Evolutionary conservation across 2,797 vertebrate species (phyloP), one percentile per base, ranked within the genome.

Genomic region (Lepilemur septentrionalis): DNA sequence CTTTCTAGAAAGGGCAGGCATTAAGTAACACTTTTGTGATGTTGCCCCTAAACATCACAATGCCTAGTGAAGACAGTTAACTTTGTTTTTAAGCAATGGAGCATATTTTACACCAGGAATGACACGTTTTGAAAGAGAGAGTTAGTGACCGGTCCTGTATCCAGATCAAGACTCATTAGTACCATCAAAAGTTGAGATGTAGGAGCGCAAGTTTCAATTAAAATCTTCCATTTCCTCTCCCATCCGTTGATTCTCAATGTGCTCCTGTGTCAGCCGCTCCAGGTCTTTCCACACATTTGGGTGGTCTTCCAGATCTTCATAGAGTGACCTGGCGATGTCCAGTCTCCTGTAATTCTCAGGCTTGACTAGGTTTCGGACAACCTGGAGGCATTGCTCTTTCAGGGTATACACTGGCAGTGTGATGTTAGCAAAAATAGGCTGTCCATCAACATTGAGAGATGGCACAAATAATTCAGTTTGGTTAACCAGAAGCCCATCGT

Each of bases 361-460:
- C 93, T 93, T 98, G 65, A 99, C 99, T 35, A 99, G 98, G n/a
- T 97, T 98, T 11, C 99, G 99, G 52, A 99, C 98, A 3, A 99
- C 99, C 97, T 99, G 99, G 61, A 99, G 99, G 93, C 99, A 99
- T 10, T 99, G 98, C 92, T 99, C 99, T 85, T 99, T 99, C 93
- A 99, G 98, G 73, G 99, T 99, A 96, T 99, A 99, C 94, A 99
- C 99, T 99, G 99, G 99, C 96, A 99, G 98, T 5, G 99, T 99
- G 97, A 99, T 99, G 96, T 99, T 99, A 46, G 99, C 99, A 67
- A 98, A 57, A 46, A 98, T 97, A 10, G 98, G 96, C 89, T 98
- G 97, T 18, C 96, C 99, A 32, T 97, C 98, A 57, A 98, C 98
- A 75, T 98, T 94, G 57, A 98, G 98, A 59, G 98, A 98, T 0